phyloP scores from a whole-genome alignment of 1,140 invertebrate species.

The Drosophila oshimai region DNA sequence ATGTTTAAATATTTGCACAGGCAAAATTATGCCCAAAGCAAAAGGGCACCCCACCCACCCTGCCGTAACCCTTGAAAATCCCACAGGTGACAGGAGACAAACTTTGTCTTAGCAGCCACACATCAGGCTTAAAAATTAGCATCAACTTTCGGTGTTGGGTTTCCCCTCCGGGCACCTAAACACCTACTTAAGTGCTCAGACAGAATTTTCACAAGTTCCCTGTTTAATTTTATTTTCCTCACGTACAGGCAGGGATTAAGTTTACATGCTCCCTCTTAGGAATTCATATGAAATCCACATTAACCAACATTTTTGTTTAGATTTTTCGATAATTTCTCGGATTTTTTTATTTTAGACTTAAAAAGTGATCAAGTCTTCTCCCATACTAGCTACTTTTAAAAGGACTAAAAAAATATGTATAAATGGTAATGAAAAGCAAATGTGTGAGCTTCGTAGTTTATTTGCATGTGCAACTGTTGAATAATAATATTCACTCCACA shows the following conservation, averaged over 20 bases:
- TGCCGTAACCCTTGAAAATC: slow-evolving; percentile 1
- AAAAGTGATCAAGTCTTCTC: background rate
- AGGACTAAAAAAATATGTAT: slow-evolving; percentile 11
- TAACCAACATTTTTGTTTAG: too few relatives aligned
- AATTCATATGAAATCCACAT: background rate
- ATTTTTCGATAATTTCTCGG: too few relatives aligned
- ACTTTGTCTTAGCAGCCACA: slow-evolving; percentile 38
- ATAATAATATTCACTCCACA: slow-evolving; percentile 20
- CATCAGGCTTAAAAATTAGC: slow-evolving; percentile 33
- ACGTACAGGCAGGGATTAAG: background rate
- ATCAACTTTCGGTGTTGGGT: slow-evolving; percentile 33
- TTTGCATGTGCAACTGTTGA: slow-evolving; percentile 28
- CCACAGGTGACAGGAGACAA: slow-evolving; percentile 47
- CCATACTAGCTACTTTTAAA: background rate
- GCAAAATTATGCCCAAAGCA: slow-evolving; percentile 19
- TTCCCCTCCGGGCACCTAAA: slow-evolving; percentile 22
- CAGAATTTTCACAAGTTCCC: slow-evolving; percentile 10
- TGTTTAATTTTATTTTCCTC: slow-evolving; percentile 19
- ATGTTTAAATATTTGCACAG: slow-evolving; percentile 62
- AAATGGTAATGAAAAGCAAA: slow-evolving; percentile 33
- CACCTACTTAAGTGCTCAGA: slow-evolving; percentile 35
- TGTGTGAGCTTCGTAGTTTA: slow-evolving; percentile 4
- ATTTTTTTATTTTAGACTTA: too few relatives aligned
- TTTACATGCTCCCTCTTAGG: background rate
- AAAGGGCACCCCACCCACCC: background rate